Evolutionary conservation across 1,140 invertebrate genomes (phyloP).

Genomic region (Papilio aristodemus): DNA sequence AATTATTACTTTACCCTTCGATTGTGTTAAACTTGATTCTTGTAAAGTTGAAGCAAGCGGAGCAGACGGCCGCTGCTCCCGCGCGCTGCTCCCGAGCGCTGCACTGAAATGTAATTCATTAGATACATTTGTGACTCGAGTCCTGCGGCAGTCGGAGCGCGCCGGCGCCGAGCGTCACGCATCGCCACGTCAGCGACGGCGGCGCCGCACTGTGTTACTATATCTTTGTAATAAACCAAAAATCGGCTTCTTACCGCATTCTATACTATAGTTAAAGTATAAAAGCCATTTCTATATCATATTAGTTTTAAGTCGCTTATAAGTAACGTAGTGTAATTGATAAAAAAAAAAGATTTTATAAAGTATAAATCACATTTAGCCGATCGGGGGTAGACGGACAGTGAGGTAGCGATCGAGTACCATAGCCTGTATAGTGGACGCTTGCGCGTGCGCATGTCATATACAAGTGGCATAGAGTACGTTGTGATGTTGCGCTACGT

Average conservation of each 20-base stretch:
- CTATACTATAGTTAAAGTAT: conserved; percentile 57
- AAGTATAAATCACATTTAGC: conserved; percentile 45
- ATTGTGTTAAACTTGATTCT: background rate
- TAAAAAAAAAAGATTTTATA: conserved; percentile 56
- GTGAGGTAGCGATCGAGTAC: background rate
- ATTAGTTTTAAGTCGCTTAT: conserved; percentile 53
- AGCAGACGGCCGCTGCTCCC: too few relatives aligned
- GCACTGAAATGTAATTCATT: conserved; percentile 6
- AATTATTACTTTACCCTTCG: background rate
- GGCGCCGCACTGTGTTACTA: too few relatives aligned
- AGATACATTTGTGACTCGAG: conserved; percentile 1
- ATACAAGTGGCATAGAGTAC: conserved; percentile 52
- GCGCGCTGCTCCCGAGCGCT: too few relatives aligned
- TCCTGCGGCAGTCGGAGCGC: background rate
- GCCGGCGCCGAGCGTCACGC: too few relatives aligned
- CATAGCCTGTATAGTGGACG: conserved; percentile 31
- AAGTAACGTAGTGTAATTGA: conserved; percentile 60
- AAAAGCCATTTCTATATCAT: conserved; percentile 67
- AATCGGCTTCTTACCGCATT: conserved; percentile 66
- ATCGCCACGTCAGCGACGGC: background rate
- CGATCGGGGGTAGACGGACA: background rate
- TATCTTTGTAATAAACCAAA: conserved; percentile 59
- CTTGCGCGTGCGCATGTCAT: conserved; percentile 45
- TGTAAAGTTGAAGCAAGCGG: too few relatives aligned
- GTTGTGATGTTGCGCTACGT: conserved; percentile 71